These are phyloP conservation scores for Drosophila paulistorum DNA, from an alignment of 1,140 invertebrate genomes.

Conservation along the genomic window DNA sequence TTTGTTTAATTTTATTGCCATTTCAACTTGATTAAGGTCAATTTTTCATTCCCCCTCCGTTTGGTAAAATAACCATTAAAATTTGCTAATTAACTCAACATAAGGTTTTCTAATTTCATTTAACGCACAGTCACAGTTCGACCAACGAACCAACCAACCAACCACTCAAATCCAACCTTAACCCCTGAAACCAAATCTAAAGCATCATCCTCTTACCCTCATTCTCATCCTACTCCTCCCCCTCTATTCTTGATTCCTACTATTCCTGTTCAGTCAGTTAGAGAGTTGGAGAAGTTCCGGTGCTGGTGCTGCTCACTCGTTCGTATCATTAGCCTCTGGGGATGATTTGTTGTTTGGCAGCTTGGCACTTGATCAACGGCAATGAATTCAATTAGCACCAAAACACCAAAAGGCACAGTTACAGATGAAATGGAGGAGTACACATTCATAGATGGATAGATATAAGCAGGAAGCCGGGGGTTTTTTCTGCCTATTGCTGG, in stretches of 20 bases:
- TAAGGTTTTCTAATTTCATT: constrained; percentile 82
- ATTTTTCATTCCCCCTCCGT: constrained; percentile 6
- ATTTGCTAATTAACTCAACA: constrained; percentile 78
- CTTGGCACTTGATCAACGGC: constrained; percentile 76
- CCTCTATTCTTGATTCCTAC: constrained; percentile 4
- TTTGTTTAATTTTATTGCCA: constrained; percentile 9
- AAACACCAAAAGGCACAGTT: constrained; percentile 67
- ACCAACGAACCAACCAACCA: constrained; percentile 9
- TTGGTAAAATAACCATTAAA: constrained; percentile 34
- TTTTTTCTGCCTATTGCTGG: constrained; percentile 27
- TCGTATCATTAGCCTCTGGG: constrained; percentile 79
- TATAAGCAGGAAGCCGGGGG: constrained; percentile 5
- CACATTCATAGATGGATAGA: background rate
- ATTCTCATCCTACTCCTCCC: background rate
- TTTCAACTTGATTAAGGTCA: constrained; percentile 9
- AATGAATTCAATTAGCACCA: constrained; percentile 82
- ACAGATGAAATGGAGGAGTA: background rate
- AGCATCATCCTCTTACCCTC: constrained; percentile 14
- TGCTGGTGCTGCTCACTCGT: constrained; percentile 53
- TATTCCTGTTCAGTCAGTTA: constrained; percentile 27
- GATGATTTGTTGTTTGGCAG: constrained; percentile 80
- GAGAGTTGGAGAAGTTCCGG: constrained; percentile 39
- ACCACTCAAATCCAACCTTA: constrained; percentile 18
- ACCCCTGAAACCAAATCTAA: constrained; percentile 11
- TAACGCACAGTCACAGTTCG: constrained; percentile 50